A percentile compares a stretch with the other conserved stretches of the same genome.
phyloP scores from a whole-genome alignment of 2,888 invertebrate species.

The Pollenia griseotomentosa region DNA sequence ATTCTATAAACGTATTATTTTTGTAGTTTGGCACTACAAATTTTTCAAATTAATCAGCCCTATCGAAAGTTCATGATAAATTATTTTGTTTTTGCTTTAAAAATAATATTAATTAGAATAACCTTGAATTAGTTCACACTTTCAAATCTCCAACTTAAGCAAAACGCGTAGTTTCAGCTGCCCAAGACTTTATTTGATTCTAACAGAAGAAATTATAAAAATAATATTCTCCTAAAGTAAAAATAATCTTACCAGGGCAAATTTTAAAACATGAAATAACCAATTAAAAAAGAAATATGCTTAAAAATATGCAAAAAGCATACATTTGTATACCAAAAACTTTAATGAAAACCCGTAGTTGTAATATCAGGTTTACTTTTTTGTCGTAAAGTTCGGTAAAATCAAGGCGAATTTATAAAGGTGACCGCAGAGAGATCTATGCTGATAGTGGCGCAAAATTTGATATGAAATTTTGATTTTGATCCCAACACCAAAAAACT shows the following conservation, averaged over 20 bases:
- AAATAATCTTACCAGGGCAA: not conserved
- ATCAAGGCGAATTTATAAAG: too few relatives aligned
- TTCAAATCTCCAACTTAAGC: not conserved
- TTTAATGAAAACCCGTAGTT: too few relatives aligned
- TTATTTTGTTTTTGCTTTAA: slow-evolving; percentile 33
- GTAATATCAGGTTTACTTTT: too few relatives aligned
- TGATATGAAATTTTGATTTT: too few relatives aligned
- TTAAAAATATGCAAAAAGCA: too few relatives aligned
- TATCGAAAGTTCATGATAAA: slow-evolving; percentile 18
- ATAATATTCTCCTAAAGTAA: not conserved
- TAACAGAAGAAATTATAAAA: not conserved
- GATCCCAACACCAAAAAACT: too few relatives aligned
- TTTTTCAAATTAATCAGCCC: slow-evolving; percentile 20
- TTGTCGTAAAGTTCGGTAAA: too few relatives aligned
- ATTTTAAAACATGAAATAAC: too few relatives aligned
- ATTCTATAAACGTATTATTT: slow-evolving; percentile 1
- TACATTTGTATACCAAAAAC: too few relatives aligned
- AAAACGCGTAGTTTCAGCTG: not conserved
- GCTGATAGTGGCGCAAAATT: too few relatives aligned
- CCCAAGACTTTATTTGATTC: slow-evolving; percentile 4
- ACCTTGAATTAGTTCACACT: slow-evolving; percentile 30
- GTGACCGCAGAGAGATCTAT: too few relatives aligned
- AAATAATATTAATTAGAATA: slow-evolving; percentile 42
- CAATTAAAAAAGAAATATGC: too few relatives aligned
- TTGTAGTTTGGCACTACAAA: slow-evolving; percentile 19